Conservation (phyloP, 2,797 vertebrate species). For the Chaenodraco wilsoni region DNA sequence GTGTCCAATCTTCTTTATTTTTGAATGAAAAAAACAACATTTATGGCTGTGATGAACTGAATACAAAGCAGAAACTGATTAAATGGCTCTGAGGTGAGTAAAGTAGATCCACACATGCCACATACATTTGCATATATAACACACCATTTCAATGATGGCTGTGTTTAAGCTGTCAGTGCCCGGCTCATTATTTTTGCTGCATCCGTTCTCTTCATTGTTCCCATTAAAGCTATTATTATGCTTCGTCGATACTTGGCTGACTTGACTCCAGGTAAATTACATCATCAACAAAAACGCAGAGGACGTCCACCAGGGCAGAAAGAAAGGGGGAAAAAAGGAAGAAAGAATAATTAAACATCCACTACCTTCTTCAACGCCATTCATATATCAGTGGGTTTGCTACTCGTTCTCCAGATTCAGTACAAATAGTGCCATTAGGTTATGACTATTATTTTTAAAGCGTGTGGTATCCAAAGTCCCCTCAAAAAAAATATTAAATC, state of each 20-base stretch:
- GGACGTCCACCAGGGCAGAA: conserved; percentile 17
- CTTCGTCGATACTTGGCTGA: neutral
- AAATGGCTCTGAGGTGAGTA: conserved; percentile 37
- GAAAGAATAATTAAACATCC: neutral
- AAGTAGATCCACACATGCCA: conserved; percentile 29
- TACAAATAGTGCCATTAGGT: neutral
- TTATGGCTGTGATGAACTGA: conserved; percentile 23
- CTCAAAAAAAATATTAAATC: neutral
- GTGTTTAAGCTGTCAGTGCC: neutral
- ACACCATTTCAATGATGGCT: neutral
- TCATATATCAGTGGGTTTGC: conserved; percentile 28
- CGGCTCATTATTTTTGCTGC: neutral
- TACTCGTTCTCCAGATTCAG: conserved; percentile 6
- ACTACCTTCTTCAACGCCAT: neutral
- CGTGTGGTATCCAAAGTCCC: neutral
- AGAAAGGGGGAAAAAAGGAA: neutral
- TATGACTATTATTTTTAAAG: neutral
- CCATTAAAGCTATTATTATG: neutral
- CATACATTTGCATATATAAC: too few relatives aligned
- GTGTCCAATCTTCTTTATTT: conserved; percentile 12
- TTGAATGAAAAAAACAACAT: conserved; percentile 11
- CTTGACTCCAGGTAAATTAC: neutral
- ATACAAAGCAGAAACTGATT: conserved; percentile 14
- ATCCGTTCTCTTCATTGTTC: neutral
- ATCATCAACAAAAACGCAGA: neutral